These are phyloP conservation scores for Pheosia gnoma DNA, from an alignment of 2,888 invertebrate species.

Conservation along the genomic window DNA sequence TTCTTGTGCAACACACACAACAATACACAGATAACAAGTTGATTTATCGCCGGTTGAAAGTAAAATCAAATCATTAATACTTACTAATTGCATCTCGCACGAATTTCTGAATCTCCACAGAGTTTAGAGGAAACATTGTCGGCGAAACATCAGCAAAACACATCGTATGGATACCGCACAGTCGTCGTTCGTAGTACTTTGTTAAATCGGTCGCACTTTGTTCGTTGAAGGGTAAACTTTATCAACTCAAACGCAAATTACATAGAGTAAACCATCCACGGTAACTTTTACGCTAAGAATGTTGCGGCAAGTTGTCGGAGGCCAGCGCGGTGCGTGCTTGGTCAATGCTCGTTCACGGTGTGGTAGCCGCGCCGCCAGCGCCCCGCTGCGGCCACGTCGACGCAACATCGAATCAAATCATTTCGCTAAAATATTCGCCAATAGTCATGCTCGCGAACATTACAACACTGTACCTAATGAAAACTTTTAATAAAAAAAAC, in stretches of 20 bases:
- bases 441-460: conserved; percentile 43
- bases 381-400: conserved; percentile 60
- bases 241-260: conserved; percentile 79
- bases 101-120: conserved; percentile 59
- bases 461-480: conserved; percentile 47
- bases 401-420: conserved; percentile 39
- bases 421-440: conserved; percentile 45
- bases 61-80: conserved; percentile 53
- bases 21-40: conserved; percentile 12
- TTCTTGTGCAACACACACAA: conserved; percentile 13
- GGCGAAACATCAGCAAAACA: conserved; percentile 60
- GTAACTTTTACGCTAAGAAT: conserved; percentile 84
- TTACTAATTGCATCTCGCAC: conserved; percentile 70
- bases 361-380: conserved; percentile 59
- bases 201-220: conserved; percentile 67
- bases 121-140: conserved; percentile 52
- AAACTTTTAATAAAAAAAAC: conserved; percentile 38
- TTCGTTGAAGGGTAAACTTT: conserved; percentile 60
- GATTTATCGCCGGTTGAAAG: conserved; percentile 37
- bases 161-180: conserved; percentile 53
- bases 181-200: conserved; percentile 60
- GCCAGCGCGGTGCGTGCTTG: conserved; percentile 73
- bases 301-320: conserved; percentile 78
- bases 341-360: conserved; percentile 77
- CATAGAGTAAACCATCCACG: conserved; percentile 83